Evolutionary conservation across 2,113 vertebrate genomes (phyloP).

Genomic region (Anarrhichthys ocellatus): DNA sequence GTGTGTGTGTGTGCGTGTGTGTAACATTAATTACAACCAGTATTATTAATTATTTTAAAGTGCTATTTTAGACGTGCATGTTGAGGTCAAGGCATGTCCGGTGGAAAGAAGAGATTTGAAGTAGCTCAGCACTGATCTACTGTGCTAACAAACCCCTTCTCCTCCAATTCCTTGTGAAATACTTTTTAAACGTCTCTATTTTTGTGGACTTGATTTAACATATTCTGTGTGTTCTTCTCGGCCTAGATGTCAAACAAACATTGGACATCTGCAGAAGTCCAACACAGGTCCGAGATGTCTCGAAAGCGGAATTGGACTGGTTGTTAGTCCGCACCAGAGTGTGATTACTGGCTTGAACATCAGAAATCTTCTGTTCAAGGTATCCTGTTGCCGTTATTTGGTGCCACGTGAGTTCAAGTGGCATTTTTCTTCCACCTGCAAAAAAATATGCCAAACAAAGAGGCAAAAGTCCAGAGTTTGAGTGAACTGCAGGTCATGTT

Average conservation of each 20-base stretch:
- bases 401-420: background rate
- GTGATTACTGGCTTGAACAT: background rate
- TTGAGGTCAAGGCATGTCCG: background rate
- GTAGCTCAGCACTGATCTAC: background rate
- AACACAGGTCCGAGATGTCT: too few species aligned
- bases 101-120: background rate
- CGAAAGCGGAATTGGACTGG: too few species aligned
- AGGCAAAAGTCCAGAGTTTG: background rate
- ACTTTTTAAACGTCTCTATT: background rate
- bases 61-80: background rate
- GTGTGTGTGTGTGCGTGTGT: slow-evolving; percentile 2
- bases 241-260: background rate
- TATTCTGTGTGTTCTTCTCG: background rate
- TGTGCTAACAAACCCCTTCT: background rate
- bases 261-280: too few species aligned
- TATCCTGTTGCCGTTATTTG: background rate
- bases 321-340: too few species aligned
- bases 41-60: background rate
- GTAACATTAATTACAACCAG: background rate
- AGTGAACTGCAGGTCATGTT: background rate
- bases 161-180: background rate
- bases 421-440: background rate
- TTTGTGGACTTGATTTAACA: background rate
- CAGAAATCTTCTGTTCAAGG: background rate
- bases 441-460: slow-evolving; percentile 1